phyloP scores from a whole-genome alignment of 2,797 vertebrate genomes.

The Scolopax bukidnonensis region DNA sequence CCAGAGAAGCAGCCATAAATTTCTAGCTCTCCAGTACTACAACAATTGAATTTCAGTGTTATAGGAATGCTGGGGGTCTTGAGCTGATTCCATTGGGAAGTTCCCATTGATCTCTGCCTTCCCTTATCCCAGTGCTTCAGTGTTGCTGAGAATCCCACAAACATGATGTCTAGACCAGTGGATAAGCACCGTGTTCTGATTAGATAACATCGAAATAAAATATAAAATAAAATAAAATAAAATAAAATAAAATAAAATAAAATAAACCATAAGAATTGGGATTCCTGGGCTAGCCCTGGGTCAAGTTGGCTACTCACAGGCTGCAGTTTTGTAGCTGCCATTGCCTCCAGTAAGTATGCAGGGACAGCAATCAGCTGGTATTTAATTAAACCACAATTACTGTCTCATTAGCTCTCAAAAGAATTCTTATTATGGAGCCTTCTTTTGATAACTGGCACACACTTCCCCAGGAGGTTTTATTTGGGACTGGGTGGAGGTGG shows the following conservation, averaged over 20 bases:
- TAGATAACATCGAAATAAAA: background rate
- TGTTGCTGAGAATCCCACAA: background rate
- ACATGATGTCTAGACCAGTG: background rate
- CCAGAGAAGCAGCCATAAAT: background rate
- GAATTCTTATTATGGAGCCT: background rate
- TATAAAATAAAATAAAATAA: no score
- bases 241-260: background rate
- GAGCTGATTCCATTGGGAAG: background rate
- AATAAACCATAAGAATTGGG: background rate
- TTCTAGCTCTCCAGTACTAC: background rate
- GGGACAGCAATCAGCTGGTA: background rate
- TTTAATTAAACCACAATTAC: background rate
- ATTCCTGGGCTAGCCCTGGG: background rate
- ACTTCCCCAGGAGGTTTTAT: background rate
- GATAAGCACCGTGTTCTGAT: background rate
- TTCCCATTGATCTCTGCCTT: background rate
- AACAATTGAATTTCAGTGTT: background rate
- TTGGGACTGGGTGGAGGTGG: background rate
- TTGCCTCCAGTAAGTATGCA: background rate
- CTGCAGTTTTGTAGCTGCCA: background rate
- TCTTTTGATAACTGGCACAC: background rate
- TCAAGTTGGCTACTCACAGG: background rate
- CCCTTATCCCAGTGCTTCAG: background rate
- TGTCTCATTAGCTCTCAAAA: background rate
- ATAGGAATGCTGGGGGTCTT: background rate